Conservation (phyloP, 1,140 invertebrate species). For the Platyscapa corneri region DNA sequence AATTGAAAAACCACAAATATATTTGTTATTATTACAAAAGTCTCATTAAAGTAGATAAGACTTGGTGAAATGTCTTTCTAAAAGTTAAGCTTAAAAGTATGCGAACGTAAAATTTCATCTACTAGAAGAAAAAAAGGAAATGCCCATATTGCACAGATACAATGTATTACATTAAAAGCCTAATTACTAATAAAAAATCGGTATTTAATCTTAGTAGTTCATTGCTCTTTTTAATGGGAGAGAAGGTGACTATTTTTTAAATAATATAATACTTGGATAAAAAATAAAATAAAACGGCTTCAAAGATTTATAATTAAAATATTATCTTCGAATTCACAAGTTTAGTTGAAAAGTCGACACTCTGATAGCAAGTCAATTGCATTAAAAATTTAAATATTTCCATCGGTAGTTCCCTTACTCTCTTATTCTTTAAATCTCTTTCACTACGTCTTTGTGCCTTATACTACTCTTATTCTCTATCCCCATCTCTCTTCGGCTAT, state of each 20-base stretch:
- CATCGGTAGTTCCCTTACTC: slow-evolving; percentile 29
- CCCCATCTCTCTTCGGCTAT: background rate
- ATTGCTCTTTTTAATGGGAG: background rate
- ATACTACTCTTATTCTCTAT: background rate
- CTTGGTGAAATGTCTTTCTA: background rate
- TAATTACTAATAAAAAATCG: background rate
- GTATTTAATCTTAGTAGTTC: background rate
- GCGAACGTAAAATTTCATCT: background rate
- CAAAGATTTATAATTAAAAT: background rate
- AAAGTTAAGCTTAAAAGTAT: background rate
- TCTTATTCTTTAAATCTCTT: slow-evolving; percentile 31
- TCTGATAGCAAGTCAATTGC: slow-evolving; percentile 13
- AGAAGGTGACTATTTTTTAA: background rate
- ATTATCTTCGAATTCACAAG: background rate
- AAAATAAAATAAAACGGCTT: background rate
- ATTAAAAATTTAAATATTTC: slow-evolving; percentile 44
- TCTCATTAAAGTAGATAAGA: background rate
- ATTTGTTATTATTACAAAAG: background rate
- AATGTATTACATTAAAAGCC: background rate
- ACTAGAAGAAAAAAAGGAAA: background rate
- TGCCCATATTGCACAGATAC: too few relatives aligned
- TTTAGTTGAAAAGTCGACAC: background rate
- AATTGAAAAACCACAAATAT: background rate
- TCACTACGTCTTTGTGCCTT: slow-evolving; percentile 35
- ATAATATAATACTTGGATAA: background rate